These are phyloP conservation scores for Sardina pilchardus DNA, from an alignment of 2,113 vertebrate species.

Conservation along the genomic window DNA sequence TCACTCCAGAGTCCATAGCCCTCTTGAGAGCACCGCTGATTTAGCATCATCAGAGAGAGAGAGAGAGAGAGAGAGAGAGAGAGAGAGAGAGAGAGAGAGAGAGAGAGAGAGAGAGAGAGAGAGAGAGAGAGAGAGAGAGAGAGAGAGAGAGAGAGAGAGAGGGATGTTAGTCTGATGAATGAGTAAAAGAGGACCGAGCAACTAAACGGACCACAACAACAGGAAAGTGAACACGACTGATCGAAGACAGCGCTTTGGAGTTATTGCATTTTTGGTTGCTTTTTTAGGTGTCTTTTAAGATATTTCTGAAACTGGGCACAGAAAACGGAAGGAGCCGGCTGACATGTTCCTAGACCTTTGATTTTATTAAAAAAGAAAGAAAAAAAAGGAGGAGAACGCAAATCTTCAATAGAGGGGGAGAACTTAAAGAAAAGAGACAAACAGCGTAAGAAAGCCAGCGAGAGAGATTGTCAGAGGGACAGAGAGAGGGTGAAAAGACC, in stretches of 20 bases:
- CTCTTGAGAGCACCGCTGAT: constrained; percentile 2
- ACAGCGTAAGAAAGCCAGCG: background rate
- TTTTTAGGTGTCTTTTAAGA: background rate
- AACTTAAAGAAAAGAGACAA: background rate
- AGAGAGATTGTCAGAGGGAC: background rate
- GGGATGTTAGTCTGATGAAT: constrained; percentile 2
- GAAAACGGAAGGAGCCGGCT: background rate
- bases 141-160: background rate
- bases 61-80: background rate
- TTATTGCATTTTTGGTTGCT: background rate
- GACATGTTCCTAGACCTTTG: background rate
- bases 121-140: background rate
- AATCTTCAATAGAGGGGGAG: too few relatives aligned
- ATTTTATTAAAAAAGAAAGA: too few relatives aligned
- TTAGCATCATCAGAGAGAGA: background rate
- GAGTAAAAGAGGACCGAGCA: constrained; percentile 1
- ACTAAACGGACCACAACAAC: background rate
- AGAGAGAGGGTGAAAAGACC: background rate
- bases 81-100: background rate
- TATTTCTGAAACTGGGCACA: background rate
- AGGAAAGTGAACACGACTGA: background rate
- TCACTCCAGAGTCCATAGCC: background rate
- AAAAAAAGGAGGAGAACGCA: too few relatives aligned
- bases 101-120: background rate
- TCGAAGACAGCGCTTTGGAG: background rate